Evolutionary conservation across 2,888 invertebrate species (phyloP).

Genomic region (Dicyrtoma fusca): DNA sequence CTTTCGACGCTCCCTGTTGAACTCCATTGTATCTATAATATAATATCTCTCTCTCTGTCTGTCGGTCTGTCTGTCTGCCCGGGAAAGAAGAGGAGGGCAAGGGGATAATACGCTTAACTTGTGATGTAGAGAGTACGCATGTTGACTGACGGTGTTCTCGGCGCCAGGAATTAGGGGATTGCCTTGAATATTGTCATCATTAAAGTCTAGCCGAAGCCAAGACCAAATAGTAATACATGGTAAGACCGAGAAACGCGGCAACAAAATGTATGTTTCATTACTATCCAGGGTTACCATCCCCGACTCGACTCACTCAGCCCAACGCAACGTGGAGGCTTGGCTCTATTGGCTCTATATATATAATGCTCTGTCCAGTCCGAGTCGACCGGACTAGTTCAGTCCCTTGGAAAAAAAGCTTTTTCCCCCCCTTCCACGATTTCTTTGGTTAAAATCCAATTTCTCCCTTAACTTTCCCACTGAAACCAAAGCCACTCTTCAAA

Average conservation of each 20-base stretch:
- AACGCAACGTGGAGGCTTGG: background rate
- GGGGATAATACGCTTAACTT: too few relatives aligned
- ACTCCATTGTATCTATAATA: background rate
- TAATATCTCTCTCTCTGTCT: too few relatives aligned
- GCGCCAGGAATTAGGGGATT: constrained; percentile 35
- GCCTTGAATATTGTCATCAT: constrained; percentile 20
- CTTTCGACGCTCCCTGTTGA: background rate
- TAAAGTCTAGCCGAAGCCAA: constrained; percentile 1
- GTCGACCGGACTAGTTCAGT: constrained; percentile 6
- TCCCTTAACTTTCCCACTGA: constrained; percentile 20
- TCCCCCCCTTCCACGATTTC: constrained; percentile 10
- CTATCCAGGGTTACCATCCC: background rate
- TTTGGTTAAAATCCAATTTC: constrained; percentile 27
- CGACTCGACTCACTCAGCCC: too few relatives aligned
- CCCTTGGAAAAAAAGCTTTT: constrained; percentile 15
- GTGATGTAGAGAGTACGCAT: constrained; percentile 24
- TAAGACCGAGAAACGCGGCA: background rate
- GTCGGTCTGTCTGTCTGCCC: background rate
- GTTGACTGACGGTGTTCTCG: constrained; percentile 21
- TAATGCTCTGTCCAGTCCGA: background rate
- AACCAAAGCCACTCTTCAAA: background rate
- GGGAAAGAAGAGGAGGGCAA: background rate
- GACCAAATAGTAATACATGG: background rate
- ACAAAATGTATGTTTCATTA: constrained; percentile 4
- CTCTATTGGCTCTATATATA: background rate